phyloP scores from a whole-genome alignment of 2,888 invertebrate species.

The Ichneumoninae sp. region DNA sequence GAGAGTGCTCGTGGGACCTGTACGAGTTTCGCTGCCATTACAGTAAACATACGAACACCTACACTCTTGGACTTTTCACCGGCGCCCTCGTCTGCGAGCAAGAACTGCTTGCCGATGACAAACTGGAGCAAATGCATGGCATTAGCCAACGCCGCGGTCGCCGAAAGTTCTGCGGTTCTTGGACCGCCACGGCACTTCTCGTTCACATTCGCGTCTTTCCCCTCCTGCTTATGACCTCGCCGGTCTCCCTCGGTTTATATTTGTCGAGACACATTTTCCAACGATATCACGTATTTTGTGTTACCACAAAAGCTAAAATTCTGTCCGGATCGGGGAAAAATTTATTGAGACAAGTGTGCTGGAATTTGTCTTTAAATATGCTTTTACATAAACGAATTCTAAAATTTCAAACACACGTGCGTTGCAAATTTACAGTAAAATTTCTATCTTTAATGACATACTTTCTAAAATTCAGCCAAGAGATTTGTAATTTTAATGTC shows the following conservation, averaged over 20 bases:
- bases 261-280: neutral
- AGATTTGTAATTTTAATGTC: too few relatives aligned
- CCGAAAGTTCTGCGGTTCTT: slow-evolving; percentile 17
- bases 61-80: neutral
- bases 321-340: neutral
- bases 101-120: slow-evolving; percentile 55
- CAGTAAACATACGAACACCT: neutral
- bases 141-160: slow-evolving; percentile 44
- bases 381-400: too few relatives aligned
- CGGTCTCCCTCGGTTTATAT: neutral
- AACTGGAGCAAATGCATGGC: slow-evolving; percentile 67
- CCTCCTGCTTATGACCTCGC: neutral
- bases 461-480: too few relatives aligned
- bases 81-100: neutral
- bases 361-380: neutral
- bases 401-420: too few relatives aligned
- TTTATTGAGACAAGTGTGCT: neutral
- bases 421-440: too few relatives aligned
- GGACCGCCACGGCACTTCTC: neutral
- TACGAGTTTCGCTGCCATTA: slow-evolving; percentile 1
- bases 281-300: neutral
- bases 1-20: neutral
- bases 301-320: neutral
- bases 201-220: neutral
- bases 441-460: too few relatives aligned